phyloP scores from a whole-genome alignment of 1,140 invertebrate genomes.

The Pseudomyrmex flavicornis region DNA sequence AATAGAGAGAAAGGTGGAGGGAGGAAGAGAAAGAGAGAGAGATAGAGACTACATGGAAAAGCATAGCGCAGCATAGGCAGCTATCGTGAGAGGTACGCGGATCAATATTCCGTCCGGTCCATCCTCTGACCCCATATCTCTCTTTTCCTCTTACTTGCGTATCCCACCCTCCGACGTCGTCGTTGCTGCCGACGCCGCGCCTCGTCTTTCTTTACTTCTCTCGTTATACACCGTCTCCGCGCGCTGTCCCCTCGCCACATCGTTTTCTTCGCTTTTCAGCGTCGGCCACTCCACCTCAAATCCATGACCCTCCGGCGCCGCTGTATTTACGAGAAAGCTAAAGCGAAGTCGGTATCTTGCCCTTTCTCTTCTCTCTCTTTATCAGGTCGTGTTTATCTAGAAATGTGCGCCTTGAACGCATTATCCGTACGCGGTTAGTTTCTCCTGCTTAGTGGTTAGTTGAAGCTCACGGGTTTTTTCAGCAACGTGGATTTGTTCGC shows the following conservation, averaged over 20 bases:
- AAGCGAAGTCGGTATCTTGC: constrained; percentile 25
- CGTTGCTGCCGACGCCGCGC: constrained; percentile 12
- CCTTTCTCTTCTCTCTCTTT: background rate
- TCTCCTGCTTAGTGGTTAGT: too few relatives aligned
- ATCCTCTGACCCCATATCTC: constrained; percentile 84
- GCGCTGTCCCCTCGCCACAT: background rate
- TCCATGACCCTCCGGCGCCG: constrained; percentile 45
- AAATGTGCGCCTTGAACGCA: background rate
- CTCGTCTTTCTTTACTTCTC: constrained; percentile 53
- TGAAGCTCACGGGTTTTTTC: background rate
- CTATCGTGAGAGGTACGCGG: constrained; percentile 82
- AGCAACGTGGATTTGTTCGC: background rate
- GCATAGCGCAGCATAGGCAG: constrained; percentile 78
- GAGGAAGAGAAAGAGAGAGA: constrained; percentile 30
- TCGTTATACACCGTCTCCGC: constrained; percentile 30
- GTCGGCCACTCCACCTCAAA: constrained; percentile 24
- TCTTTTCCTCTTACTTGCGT: constrained; percentile 80
- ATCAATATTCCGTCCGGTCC: constrained; percentile 85
- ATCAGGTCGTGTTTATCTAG: background rate
- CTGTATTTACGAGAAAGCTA: constrained; percentile 24
- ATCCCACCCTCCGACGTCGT: constrained; percentile 49
- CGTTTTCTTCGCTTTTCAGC: constrained; percentile 47
- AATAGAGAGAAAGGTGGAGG: constrained; percentile 16
- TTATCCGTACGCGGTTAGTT: background rate
- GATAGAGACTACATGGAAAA: constrained; percentile 70